Evolutionary conservation across 2,113 vertebrate genomes (phyloP), one percentile per base, ranked within the genome.

Genomic region (Aviceda subcristata): DNA sequence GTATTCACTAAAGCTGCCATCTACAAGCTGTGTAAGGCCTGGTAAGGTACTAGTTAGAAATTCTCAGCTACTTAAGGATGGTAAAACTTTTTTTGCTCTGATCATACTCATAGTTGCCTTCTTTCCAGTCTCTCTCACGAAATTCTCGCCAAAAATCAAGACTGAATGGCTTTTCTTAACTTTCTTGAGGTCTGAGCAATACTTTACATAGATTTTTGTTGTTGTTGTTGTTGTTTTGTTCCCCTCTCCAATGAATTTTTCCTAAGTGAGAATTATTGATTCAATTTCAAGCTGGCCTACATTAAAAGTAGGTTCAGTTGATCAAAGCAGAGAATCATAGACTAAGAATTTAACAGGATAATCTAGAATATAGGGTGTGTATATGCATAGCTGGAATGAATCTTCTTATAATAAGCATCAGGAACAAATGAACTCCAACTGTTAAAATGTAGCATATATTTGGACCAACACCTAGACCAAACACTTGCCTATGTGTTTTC

Each of bases 191-290:
- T 66, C 15, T 81, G 29, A 91, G 22, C 3, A 62, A 36, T 20
- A 55, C 2, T 29, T 67, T 10, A 50, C 8, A 27, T 15, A 53
- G 34, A 15, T 53, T 5, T 45, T 5, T 45, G 41, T 15, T 43
- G 39, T 8, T 39, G 38, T 11, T 41, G 13, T 15, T 74, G 2
- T 18, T 21, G n/a, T 24, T 45, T 74, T n/a, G 5, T 32, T 46
- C 3, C 1, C 0, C 4, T 10, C 17, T 4, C 8, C 24, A 16
- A 4, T 24, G 6, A 55, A 4, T 69, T 93, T 85, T 53, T 57
- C 27, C 7, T 38, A 46, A 76, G 46, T 48, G 20, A 50, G 11
- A 80, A 51, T 55, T 80, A 66, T 32, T 41, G 8, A 18, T 81
- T 77, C 4, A 26, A 9, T 71, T 92, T 92, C n/a, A 80, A 66